A percentile compares a stretch with the other conserved stretches of the same genome.
Evolutionary conservation across 1,140 invertebrate species (phyloP).

Genomic region (Drosophila virilis): DNA sequence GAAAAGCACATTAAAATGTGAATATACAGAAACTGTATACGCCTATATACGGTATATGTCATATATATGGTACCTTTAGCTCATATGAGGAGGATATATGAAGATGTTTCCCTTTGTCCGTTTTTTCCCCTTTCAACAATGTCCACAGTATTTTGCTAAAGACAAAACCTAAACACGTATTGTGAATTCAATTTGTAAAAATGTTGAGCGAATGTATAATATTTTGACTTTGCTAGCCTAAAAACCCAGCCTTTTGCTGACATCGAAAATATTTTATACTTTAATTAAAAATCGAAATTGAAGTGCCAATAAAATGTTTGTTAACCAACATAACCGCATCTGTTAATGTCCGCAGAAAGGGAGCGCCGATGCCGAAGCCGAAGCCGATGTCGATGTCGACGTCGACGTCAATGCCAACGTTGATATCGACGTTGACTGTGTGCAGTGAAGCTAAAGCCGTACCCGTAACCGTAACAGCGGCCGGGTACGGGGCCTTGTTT

Average conservation of each 20-base stretch:
- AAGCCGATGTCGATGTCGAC: background rate
- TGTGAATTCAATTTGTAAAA: background rate
- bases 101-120: background rate
- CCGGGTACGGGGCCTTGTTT: conserved; percentile 6
- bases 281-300: conserved; percentile 81
- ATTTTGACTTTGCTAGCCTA: background rate
- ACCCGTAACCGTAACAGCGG: conserved; percentile 21
- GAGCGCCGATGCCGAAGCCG: conserved; percentile 46
- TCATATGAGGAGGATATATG: background rate
- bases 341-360: conserved; percentile 69
- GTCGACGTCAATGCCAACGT: conserved; percentile 15
- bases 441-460: conserved; percentile 63
- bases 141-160: background rate
- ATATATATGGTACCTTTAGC: no score
- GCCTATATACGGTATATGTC: no score
- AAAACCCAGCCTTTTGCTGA: background rate
- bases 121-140: no score
- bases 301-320: conserved; percentile 76
- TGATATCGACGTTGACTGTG: conserved; percentile 39
- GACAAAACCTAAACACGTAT: background rate
- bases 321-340: conserved; percentile 80
- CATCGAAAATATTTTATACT: conserved; percentile 70
- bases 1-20: no score
- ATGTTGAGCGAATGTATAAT: background rate
- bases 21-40: no score